Conservation (phyloP, 2,888 invertebrate species). For the Philereme vetulata region DNA sequence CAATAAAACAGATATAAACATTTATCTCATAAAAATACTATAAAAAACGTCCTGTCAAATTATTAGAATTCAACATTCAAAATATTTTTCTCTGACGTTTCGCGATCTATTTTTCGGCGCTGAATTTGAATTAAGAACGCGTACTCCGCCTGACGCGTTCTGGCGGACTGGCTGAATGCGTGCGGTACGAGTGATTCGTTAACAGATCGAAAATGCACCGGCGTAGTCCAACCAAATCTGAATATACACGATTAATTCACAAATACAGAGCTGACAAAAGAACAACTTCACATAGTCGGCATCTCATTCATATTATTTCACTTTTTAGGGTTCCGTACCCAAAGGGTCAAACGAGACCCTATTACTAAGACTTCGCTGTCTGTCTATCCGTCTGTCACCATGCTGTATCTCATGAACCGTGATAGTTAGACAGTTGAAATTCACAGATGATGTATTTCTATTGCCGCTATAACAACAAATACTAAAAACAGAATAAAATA, state of each 20-base stretch:
- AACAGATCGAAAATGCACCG: conserved; percentile 65
- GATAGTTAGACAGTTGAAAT: no score
- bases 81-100: conserved; percentile 32
- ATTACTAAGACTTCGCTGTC: no score
- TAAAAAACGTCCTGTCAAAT: conserved; percentile 21
- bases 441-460: no score
- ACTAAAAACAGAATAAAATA: no score
- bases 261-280: conserved; percentile 41
- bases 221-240: conserved; percentile 71
- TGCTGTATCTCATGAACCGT: no score
- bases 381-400: no score
- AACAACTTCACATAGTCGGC: conserved; percentile 54
- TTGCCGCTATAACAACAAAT: no score
- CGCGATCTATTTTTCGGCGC: conserved; percentile 46
- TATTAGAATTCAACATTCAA: conserved; percentile 34
- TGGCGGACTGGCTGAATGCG: conserved; percentile 59
- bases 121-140: conserved; percentile 45
- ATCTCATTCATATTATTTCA: conserved; percentile 62
- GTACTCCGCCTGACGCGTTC: conserved; percentile 55
- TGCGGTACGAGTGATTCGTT: conserved; percentile 42
- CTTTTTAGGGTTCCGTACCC: conserved; percentile 71
- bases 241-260: conserved; percentile 58
- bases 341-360: no score
- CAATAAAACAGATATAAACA: conserved; percentile 21
- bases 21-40: conserved; percentile 18